Conservation (phyloP, 2,888 invertebrate genomes). For the Nasonovia ribisnigri region DNA sequence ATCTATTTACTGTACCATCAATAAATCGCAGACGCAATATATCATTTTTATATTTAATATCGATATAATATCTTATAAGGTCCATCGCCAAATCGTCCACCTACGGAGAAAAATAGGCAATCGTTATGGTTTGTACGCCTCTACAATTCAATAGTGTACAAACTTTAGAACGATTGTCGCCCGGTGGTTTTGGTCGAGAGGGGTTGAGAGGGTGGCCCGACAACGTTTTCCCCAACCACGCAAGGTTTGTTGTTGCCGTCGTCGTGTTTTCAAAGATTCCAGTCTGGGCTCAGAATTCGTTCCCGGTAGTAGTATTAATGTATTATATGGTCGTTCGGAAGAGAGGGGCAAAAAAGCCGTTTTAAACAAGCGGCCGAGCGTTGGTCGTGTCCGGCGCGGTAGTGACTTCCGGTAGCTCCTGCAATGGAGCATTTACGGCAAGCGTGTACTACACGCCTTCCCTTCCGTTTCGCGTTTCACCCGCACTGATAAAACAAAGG, state of each 20-base stretch:
- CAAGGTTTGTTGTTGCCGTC: not conserved
- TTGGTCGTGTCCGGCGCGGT: conserved; percentile 9
- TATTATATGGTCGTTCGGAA: not conserved
- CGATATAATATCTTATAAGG: not conserved
- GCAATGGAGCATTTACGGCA: not conserved
- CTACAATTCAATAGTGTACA: not conserved
- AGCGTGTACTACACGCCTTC: not conserved
- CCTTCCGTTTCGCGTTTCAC: not conserved
- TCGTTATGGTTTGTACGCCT: not conserved
- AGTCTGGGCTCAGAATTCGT: not conserved
- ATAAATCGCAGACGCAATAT: too few species aligned
- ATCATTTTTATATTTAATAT: not conserved
- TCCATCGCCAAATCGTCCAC: not conserved
- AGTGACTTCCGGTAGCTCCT: conserved; percentile 32
- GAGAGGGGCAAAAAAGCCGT: not conserved
- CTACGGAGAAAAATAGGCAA: not conserved
- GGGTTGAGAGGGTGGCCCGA: not conserved
- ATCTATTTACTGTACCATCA: not conserved
- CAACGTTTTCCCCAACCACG: not conserved
- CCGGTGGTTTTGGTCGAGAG: not conserved
- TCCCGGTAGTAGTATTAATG: not conserved
- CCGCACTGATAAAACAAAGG: conserved; percentile 24
- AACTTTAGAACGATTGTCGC: not conserved
- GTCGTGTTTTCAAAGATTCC: not conserved
- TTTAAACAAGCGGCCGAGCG: not conserved